A percentile compares a stretch with the other conserved stretches of the same genome.
Conservation (phyloP, 2,888 invertebrate genomes). For the Slavum lentiscoides region DNA sequence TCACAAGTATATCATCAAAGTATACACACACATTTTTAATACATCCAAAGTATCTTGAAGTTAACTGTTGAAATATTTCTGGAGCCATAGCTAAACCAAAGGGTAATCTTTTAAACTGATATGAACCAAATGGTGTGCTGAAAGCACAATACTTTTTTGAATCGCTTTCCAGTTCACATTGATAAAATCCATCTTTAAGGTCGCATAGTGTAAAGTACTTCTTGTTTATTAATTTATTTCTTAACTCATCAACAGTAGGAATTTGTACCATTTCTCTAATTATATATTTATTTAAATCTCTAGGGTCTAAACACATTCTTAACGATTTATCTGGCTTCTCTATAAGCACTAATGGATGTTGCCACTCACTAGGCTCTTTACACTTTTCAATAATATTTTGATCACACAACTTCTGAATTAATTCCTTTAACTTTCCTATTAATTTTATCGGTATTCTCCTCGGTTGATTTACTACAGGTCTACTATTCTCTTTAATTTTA, state of each 20-base stretch:
- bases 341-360: constrained; percentile 1
- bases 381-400: constrained; percentile 1
- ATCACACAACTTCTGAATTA: not conserved
- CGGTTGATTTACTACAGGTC: constrained; percentile 7
- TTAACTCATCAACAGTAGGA: constrained; percentile 56
- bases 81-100: constrained; percentile 58
- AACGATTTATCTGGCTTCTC: not conserved
- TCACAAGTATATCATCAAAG: constrained; percentile 38
- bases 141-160: not conserved
- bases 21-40: constrained; percentile 17
- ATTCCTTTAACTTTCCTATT: constrained; percentile 15
- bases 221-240: constrained; percentile 3
- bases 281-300: constrained; percentile 56
- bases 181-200: constrained; percentile 4
- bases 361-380: constrained; percentile 6
- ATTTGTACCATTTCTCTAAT: constrained; percentile 56
- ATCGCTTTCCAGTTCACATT: not conserved
- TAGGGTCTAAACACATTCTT: too few relatives aligned
- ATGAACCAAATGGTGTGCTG: constrained; percentile 55
- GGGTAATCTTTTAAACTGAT: constrained; percentile 58
- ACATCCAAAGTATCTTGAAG: not conserved
- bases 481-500: constrained; percentile 14
- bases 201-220: not conserved
- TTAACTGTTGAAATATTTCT: constrained; percentile 56
- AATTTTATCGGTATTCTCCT: constrained; percentile 30